These are phyloP conservation scores for Latheticus oryzae DNA, from an alignment of 2,888 invertebrate genomes.

Conservation along the genomic window DNA sequence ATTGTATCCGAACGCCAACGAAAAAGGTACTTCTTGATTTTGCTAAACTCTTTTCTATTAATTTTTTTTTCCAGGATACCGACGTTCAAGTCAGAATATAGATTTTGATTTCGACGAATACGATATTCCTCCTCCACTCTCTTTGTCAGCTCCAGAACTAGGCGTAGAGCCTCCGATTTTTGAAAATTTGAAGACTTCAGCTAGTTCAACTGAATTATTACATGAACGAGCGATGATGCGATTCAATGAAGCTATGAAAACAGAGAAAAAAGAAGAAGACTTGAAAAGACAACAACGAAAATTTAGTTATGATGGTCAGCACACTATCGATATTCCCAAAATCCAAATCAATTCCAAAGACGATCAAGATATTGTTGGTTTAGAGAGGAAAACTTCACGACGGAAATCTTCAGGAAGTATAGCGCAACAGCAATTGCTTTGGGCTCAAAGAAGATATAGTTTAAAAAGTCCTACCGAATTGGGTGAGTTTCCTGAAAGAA, in stretches of 20 bases:
- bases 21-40: constrained; percentile 59
- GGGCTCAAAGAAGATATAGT: constrained; percentile 61
- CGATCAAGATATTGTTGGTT: constrained; percentile 64
- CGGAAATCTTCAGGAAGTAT: constrained; percentile 68
- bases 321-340: constrained; percentile 55
- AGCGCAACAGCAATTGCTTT: constrained; percentile 58
- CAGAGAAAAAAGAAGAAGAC: constrained; percentile 80
- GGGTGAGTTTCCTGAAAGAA: constrained; percentile 53
- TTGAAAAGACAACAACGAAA: constrained; percentile 53
- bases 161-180: constrained; percentile 72
- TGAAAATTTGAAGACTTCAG: constrained; percentile 74
- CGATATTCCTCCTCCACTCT: constrained; percentile 81
- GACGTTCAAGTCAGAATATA: constrained; percentile 17
- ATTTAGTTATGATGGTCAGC: constrained; percentile 44
- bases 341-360: constrained; percentile 69
- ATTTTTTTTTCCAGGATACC: constrained; percentile 44
- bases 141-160: constrained; percentile 84
- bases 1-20: constrained; percentile 65
- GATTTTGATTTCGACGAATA: constrained; percentile 74
- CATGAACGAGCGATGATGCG: constrained; percentile 86
- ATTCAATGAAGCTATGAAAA: constrained; percentile 81
- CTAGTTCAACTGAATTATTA: constrained; percentile 85
- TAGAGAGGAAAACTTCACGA: constrained; percentile 66
- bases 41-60: too few species aligned
- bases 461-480: constrained; percentile 56